These are phyloP conservation scores for Hoplostethus atlanticus DNA, from an alignment of 2,797 vertebrate genomes.

Conservation along the genomic window DNA sequence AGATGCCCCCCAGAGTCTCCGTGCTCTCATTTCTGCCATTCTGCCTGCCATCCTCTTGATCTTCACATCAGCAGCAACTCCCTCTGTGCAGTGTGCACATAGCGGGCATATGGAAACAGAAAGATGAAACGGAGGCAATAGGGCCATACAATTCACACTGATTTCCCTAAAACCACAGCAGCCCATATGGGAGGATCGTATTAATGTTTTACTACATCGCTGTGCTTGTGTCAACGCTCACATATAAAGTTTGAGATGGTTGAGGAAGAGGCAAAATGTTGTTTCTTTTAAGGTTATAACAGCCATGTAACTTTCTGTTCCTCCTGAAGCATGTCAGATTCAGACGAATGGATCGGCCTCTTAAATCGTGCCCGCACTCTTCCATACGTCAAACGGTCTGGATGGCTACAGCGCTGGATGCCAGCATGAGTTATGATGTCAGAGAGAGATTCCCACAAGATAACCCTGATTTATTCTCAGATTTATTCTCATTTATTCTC, in stretches of 20 bases:
- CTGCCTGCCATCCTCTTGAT: conserved; percentile 27
- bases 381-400: conserved; percentile 57
- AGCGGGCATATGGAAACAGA: conserved; percentile 9
- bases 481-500: too few species aligned
- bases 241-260: conserved; percentile 6
- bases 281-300: conserved; percentile 18
- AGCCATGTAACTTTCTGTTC: conserved; percentile 26
- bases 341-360: conserved; percentile 17
- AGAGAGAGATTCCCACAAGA: conserved; percentile 49
- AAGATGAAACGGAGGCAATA: conserved; percentile 37
- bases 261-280: neutral
- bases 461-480: conserved; percentile 60
- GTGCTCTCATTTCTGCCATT: conserved; percentile 31
- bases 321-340: conserved; percentile 39
- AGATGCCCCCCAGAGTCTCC: conserved; percentile 1
- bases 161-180: conserved; percentile 30
- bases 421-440: conserved; percentile 64
- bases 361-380: conserved; percentile 38
- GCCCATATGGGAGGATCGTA: conserved; percentile 9
- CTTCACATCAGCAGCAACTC: conserved; percentile 28
- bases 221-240: neutral
- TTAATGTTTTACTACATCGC: conserved; percentile 12
- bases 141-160: conserved; percentile 28
- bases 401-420: conserved; percentile 35
- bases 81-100: conserved; percentile 20